Conservation (phyloP, 2,113 vertebrate species). For the Erythrocebus patas region DNA sequence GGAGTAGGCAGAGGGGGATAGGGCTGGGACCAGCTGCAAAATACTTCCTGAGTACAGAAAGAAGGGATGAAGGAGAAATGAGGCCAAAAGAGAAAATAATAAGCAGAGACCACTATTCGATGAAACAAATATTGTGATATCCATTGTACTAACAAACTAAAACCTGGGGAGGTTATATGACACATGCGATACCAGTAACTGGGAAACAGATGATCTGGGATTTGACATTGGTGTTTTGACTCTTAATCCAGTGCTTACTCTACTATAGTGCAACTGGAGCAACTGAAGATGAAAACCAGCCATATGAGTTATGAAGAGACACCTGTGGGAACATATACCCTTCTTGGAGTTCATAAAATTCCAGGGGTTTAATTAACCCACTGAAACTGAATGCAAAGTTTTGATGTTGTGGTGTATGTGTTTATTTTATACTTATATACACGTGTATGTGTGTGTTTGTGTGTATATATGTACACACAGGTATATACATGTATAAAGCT, state of each 20-base stretch:
- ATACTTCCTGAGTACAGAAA: not conserved
- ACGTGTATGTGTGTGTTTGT: no score
- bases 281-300: not conserved
- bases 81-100: not conserved
- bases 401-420: not conserved
- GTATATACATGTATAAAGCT: not conserved
- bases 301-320: not conserved
- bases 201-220: no score
- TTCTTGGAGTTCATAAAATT: not conserved
- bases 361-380: not conserved
- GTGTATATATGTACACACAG: not conserved
- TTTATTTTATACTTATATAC: not conserved
- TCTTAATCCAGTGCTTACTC: not conserved
- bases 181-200: not conserved
- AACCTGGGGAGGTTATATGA: not conserved
- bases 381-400: not conserved
- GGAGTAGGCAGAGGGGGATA: not conserved
- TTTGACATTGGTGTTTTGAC: not conserved
- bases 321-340: fast-evolving
- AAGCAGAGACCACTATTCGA: not conserved
- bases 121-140: not conserved
- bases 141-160: not conserved
- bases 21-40: not conserved
- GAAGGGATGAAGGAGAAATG: not conserved
- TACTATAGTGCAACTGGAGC: not conserved